Evolutionary conservation across 2,797 vertebrate species (phyloP).

Genomic region (Acestrorhynchus altus): DNA sequence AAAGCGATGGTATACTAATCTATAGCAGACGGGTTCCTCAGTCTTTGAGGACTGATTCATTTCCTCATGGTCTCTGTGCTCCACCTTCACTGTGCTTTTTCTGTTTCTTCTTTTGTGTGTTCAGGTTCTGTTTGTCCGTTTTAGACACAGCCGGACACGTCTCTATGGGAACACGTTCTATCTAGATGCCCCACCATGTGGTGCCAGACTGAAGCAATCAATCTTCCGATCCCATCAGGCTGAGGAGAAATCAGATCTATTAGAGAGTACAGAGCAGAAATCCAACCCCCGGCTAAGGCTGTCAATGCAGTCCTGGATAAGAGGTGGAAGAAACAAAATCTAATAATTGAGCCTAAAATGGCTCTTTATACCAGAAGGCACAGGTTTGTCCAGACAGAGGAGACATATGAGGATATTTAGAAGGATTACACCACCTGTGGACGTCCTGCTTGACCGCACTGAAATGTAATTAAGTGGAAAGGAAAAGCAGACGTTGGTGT

Average conservation of each 20-base stretch:
- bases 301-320: constrained; percentile 47
- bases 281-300: constrained; percentile 46
- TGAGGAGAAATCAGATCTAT: constrained; percentile 58
- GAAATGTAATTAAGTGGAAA: constrained; percentile 25
- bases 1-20: background rate
- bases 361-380: constrained; percentile 52
- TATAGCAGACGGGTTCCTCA: background rate
- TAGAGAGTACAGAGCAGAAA: constrained; percentile 50
- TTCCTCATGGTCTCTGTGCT: background rate
- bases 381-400: constrained; percentile 31
- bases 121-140: constrained; percentile 13
- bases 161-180: constrained; percentile 50
- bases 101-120: constrained; percentile 21
- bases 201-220: constrained; percentile 56
- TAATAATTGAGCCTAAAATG: constrained; percentile 58
- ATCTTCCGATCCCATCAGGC: constrained; percentile 60
- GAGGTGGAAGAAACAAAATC: constrained; percentile 47
- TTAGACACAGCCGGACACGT: constrained; percentile 44
- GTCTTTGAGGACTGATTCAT: constrained; percentile 8
- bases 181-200: constrained; percentile 47
- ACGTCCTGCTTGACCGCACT: constrained; percentile 7
- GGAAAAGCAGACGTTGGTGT: constrained; percentile 12
- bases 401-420: constrained; percentile 27
- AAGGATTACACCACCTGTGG: constrained; percentile 35
- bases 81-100: constrained; percentile 30